Evolutionary conservation across 1,140 invertebrate species (phyloP).

Genomic region (fruit fly (Drosophila melanogaster)): DNA sequence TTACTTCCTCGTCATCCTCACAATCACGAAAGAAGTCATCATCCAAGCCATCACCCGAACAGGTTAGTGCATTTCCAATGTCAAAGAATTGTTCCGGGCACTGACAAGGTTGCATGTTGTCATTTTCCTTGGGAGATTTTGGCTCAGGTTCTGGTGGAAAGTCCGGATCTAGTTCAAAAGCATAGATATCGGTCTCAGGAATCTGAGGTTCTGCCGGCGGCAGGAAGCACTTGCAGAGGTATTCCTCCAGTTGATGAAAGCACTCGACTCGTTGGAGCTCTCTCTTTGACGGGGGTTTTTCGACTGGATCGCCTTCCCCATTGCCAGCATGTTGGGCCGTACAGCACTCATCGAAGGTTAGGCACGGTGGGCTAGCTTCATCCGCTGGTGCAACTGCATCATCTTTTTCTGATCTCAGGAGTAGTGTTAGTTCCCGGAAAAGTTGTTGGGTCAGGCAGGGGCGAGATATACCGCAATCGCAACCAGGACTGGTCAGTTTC

Average conservation of each 20-base stretch:
- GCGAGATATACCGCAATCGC: slow-evolving; percentile 22
- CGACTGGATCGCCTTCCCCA: background rate
- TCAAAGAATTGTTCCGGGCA: background rate
- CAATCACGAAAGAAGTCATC: slow-evolving; percentile 16
- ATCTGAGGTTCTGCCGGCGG: background rate
- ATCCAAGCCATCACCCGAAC: slow-evolving; percentile 1
- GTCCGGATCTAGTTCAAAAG: slow-evolving; percentile 46
- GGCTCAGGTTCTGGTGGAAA: slow-evolving; percentile 9
- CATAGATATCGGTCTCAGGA: slow-evolving; percentile 37
- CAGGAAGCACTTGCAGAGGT: slow-evolving; percentile 45
- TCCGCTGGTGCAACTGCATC: slow-evolving; percentile 9
- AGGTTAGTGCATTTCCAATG: background rate
- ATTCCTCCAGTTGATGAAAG: slow-evolving; percentile 50
- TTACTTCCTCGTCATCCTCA: background rate
- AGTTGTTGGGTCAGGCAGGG: slow-evolving; percentile 18
- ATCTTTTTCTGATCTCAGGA: slow-evolving; percentile 34
- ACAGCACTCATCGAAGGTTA: slow-evolving; percentile 40
- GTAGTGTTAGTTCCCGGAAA: slow-evolving; percentile 36
- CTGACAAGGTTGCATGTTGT: background rate
- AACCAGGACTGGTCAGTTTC: slow-evolving; percentile 15
- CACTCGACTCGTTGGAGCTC: slow-evolving; percentile 23
- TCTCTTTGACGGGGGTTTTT: slow-evolving; percentile 5
- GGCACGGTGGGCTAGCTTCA: background rate
- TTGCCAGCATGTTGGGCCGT: background rate
- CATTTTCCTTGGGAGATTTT: background rate